A percentile compares a stretch with the other conserved stretches of the same genome.
phyloP scores from a whole-genome alignment of 2,888 invertebrate genomes.

The Parnassius smintheus region DNA sequence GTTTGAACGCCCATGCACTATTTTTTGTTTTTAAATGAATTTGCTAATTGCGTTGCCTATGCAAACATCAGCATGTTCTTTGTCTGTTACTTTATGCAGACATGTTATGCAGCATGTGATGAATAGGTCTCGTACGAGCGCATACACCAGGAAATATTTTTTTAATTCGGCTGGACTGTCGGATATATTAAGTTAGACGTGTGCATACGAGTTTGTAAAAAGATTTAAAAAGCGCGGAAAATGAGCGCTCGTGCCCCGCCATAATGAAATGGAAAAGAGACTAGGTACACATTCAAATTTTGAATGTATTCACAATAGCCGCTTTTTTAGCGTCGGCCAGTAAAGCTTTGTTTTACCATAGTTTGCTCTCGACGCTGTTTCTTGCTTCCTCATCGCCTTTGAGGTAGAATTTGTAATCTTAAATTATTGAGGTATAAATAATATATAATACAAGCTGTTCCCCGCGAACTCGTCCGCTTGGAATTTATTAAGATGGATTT shows the following conservation, averaged over 20 bases:
- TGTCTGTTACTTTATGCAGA: conserved; percentile 20
- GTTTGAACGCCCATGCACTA: not conserved
- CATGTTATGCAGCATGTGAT: conserved; percentile 18
- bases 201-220: conserved; percentile 31
- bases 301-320: conserved; percentile 37
- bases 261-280: conserved; percentile 41
- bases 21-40: conserved; percentile 15
- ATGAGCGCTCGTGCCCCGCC: conserved; percentile 44
- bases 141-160: conserved; percentile 9
- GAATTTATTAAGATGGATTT: too few relatives aligned
- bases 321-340: conserved; percentile 28
- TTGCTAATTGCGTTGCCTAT: conserved; percentile 10
- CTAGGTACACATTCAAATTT: conserved; percentile 42
- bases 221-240: conserved; percentile 43
- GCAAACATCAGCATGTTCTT: conserved; percentile 17
- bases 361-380: conserved; percentile 11
- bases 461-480: too few relatives aligned
- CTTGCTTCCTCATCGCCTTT: conserved; percentile 11
- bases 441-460: too few relatives aligned
- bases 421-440: too few relatives aligned
- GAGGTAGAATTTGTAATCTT: conserved; percentile 1
- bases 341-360: conserved; percentile 23
- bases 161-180: conserved; percentile 16
- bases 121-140: conserved; percentile 16
- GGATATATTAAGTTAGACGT: conserved; percentile 34